Evolutionary conservation across 2,888 invertebrate species (phyloP).

Genomic region (Xiphydria camelus): DNA sequence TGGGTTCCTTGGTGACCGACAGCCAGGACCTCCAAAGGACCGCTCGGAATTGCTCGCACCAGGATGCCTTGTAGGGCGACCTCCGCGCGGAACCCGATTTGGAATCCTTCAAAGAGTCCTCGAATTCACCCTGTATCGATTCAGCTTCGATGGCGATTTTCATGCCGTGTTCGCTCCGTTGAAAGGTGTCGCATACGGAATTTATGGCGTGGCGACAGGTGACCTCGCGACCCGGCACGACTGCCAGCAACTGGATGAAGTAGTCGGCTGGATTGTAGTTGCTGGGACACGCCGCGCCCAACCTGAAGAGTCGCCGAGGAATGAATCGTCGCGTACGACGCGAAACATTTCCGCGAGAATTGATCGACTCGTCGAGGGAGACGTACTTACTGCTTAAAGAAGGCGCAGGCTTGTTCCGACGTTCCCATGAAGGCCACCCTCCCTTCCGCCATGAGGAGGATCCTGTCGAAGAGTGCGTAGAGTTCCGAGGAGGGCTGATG

Average conservation of each 20-base stretch:
- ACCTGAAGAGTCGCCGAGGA: constrained; percentile 46
- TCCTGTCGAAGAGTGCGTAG: constrained; percentile 86
- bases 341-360: no score
- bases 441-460: constrained; percentile 89
- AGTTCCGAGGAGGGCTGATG: constrained; percentile 95
- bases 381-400: constrained; percentile 74
- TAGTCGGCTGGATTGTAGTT: constrained; percentile 96
- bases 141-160: constrained; percentile 66
- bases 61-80: constrained; percentile 79
- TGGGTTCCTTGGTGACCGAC: constrained; percentile 85
- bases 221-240: constrained; percentile 81
- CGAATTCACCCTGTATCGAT: constrained; percentile 38
- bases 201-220: constrained; percentile 78
- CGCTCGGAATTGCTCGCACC: constrained; percentile 86
- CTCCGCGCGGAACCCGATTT: constrained; percentile 27
- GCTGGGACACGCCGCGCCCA: constrained; percentile 81
- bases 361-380: not conserved
- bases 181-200: constrained; percentile 78
- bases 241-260: constrained; percentile 86
- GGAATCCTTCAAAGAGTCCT: constrained; percentile 28
- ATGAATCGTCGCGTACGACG: no score
- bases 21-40: constrained; percentile 91
- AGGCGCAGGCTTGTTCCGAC: constrained; percentile 74
- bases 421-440: constrained; percentile 86
- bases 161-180: constrained; percentile 67